Percentiles rank a stretch among this genome's conserved stretches.
Conservation (phyloP, 1,140 invertebrate species). For the Akabosia matsudoensis region DNA sequence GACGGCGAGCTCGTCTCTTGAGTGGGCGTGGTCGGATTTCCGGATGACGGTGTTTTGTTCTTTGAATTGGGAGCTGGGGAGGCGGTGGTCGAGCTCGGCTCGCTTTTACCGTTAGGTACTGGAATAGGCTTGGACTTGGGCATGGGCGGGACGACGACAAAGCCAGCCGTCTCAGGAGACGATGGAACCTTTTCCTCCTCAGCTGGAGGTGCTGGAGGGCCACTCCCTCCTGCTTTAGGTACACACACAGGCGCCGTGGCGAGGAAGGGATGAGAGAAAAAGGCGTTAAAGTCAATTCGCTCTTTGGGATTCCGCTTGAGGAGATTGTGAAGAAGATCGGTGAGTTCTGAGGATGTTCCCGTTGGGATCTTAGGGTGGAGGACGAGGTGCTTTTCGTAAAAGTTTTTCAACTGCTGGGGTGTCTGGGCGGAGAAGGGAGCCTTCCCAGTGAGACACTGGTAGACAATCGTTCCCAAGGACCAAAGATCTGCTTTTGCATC, state of each 20-base stretch:
- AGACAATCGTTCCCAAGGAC: constrained; percentile 98
- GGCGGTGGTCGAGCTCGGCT: constrained; percentile 40
- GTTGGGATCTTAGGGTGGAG: constrained; percentile 92
- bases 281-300: constrained; percentile 90
- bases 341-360: constrained; percentile 84
- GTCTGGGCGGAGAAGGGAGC: constrained; percentile 97
- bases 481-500: constrained; percentile 98
- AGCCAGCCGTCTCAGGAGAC: constrained; percentile 52
- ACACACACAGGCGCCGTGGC: constrained; percentile 51
- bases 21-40: constrained; percentile 9
- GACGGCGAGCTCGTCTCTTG: constrained; percentile 1
- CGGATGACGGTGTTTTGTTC: constrained; percentile 23
- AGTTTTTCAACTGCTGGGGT: constrained; percentile 94
- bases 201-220: constrained; percentile 32
- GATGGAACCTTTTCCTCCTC: constrained; percentile 43
- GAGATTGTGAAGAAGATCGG: constrained; percentile 78
- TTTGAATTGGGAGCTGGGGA: constrained; percentile 36
- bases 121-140: constrained; percentile 47
- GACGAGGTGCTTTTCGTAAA: constrained; percentile 96
- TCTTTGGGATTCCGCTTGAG: constrained; percentile 89
- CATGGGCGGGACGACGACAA: constrained; percentile 73
- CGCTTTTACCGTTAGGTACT: constrained; percentile 43
- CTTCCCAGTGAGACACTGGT: constrained; percentile 96
- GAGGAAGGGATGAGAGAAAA: constrained; percentile 89
- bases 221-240: constrained; percentile 18